These are phyloP conservation scores for Otolemur crassicaudatus DNA, from an alignment of 2,797 vertebrate species.

Conservation along the genomic window DNA sequence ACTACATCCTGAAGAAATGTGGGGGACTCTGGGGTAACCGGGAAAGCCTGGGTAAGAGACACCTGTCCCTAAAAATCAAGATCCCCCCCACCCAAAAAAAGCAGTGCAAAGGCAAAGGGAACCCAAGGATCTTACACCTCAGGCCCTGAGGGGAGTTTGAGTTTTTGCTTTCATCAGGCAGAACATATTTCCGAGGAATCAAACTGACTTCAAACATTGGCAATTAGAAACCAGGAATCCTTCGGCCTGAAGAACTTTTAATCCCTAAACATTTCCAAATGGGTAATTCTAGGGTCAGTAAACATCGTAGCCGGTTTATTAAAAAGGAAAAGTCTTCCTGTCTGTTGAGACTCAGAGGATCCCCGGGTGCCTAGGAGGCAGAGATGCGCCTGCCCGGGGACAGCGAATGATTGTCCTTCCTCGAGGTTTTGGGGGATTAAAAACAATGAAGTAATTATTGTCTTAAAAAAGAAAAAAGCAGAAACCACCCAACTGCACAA, in stretches of 20 bases:
- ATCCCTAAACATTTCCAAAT: constrained; percentile 82
- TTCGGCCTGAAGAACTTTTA: constrained; percentile 64
- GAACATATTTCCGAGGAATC: constrained; percentile 78
- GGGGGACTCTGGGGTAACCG: neutral
- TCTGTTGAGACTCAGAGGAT: neutral
- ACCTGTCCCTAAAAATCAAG: neutral
- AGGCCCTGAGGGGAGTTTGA: constrained; percentile 68
- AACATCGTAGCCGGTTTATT: neutral
- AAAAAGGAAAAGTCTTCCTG: neutral
- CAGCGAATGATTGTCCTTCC: neutral
- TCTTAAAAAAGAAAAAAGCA: neutral
- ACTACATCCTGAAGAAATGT: neutral
- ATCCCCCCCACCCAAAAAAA: neutral
- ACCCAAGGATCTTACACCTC: constrained; percentile 72
- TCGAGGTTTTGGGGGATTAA: neutral
- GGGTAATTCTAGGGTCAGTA: constrained; percentile 71
- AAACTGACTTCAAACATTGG: constrained; percentile 80
- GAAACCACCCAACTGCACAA: neutral
- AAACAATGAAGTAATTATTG: neutral
- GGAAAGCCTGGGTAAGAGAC: neutral
- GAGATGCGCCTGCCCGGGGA: neutral
- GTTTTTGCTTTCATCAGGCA: constrained; percentile 81
- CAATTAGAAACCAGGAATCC: constrained; percentile 79
- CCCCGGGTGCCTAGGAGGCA: neutral
- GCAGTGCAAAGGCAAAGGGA: neutral